Conservation (phyloP, 2,113 vertebrate genomes). For the Scomber scombrus region DNA sequence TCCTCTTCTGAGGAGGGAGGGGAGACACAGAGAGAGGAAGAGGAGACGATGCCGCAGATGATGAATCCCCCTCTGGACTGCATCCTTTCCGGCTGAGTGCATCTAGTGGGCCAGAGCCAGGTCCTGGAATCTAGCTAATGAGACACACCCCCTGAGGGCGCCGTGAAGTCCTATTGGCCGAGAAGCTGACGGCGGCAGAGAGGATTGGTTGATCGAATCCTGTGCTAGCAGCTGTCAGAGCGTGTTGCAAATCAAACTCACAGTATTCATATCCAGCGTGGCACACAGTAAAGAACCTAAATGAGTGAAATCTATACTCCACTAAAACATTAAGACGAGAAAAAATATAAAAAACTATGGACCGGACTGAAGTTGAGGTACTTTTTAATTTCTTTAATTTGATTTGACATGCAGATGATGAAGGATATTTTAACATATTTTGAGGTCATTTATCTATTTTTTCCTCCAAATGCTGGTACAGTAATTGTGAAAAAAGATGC, state of each 20-base stretch:
- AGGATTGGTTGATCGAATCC: constrained; percentile 53
- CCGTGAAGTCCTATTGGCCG: constrained; percentile 64
- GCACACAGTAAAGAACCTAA: constrained; percentile 61
- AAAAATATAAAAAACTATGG: not conserved
- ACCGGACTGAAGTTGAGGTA: not conserved
- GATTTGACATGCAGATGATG: not conserved
- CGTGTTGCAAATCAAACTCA: constrained; percentile 55
- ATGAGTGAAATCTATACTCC: constrained; percentile 46
- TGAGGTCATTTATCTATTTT: not conserved
- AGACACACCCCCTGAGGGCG: constrained; percentile 71
- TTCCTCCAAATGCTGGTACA: not conserved
- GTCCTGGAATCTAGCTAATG: constrained; percentile 86
- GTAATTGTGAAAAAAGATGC: too few relatives aligned
- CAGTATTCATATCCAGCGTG: constrained; percentile 45
- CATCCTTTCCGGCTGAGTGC: constrained; percentile 77
- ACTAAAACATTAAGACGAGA: not conserved
- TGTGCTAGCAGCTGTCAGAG: constrained; percentile 60
- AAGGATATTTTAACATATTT: not conserved
- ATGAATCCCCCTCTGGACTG: constrained; percentile 77
- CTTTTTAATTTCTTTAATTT: not conserved
- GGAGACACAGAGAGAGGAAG: constrained; percentile 9
- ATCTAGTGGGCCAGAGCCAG: constrained; percentile 81
- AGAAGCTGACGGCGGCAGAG: constrained; percentile 4
- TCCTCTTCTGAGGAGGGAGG: constrained; percentile 5
- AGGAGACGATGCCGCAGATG: constrained; percentile 64